Base-by-base conservation (phyloP, 2,797 vertebrate genomes). In the Falco peregrinus region DNA sequence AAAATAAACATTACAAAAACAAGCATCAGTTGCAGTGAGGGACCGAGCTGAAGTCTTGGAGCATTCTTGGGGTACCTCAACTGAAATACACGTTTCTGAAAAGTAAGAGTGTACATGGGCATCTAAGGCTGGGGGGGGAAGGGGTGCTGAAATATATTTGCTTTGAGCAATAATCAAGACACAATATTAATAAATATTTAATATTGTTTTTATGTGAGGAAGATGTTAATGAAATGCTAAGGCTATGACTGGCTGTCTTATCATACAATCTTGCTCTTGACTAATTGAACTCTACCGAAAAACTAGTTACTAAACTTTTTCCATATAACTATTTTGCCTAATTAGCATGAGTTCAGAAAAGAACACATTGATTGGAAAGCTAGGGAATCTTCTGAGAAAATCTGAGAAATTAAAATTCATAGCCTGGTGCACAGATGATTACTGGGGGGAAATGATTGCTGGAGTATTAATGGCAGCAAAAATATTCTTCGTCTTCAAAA, bases 381-480 rank as follows among this genome's bases (percentile, higher is more conserved):
- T 54, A 51, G 4, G 2, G 37, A 94, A 91, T 37, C 74, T 94
- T 68, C 60, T 71, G 67, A 90, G 80, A 54, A 94, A 77, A 82
- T 93, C 67, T 94, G 50, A 82, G 41, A 51, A 92, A 96, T 90
- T 95, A 87, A 94, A 89, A 93, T 93, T 84, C 71, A 61, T 88
- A 80, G n/a, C 54, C 63, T 92, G 24, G 41, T 84, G 51, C 0
- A 35, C 65, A 67, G 43, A 57, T 92, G 53, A 86, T 87, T 87
- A 67, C 9, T 81, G 31, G 41, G 43, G 18, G 7, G 4, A 70
- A 88, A 83, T 59, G 7, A 65, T 67, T 93, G 51, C 56, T 87
- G 28, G 74, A 81, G 37, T 75, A 79, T 78, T 90, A 76, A 93
- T 61, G 33, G 20, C 50, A 89, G 24, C 19, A 79, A 91, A 93